Evolutionary conservation across 2,113 vertebrate species (phyloP), one percentile per base, ranked within the genome.

Genomic region (Myanophis thanlyinensis): DNA sequence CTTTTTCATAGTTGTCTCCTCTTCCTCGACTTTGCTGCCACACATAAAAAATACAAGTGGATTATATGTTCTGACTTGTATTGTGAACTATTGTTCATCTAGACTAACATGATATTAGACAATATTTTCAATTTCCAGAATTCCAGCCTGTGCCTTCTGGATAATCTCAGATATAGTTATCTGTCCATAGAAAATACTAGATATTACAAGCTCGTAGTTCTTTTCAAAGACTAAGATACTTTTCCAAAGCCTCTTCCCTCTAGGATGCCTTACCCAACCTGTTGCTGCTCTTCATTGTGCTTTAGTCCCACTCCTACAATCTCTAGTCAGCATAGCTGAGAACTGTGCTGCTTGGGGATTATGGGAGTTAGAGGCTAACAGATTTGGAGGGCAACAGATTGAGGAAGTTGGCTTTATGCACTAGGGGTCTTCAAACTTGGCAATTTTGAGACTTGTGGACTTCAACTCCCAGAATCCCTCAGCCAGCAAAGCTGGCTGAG

Each of bases 61-160:
- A 40, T 80, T 80, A 44, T 80, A 80, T 0, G 0, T 44, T 30
- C 2, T 48, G 73, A 80, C 91, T 91, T 88, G 15, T 73, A 40
- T 87, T n/a, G 67, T 88, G 27, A 56, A 44, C 84, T 91, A 15
- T 62, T 48, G 5, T 30, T 80, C 20, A 15, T 25, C 22, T 7
- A 92, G 52, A 30, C 88, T 0, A 4, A 87, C 30, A 0, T 0
- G 49, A 9, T 0, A 0, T 35, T n/a, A 23, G 35, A 80, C 73
- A 44, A 44, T 22, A 22, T 87, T 12, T 27, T 1, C 0, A 49
- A 91, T 93, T 2, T 15, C 1, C 47, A 20, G n/a, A 18, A 49
- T 0, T 0, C 20, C 0, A 30, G 46, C 13, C 10, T 56, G 8
- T 53, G 23, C 85, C 51, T 56, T 53, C 20, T 47, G 44, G 15